These are phyloP conservation scores for Threskiornis aethiopicus DNA, from an alignment of 2,797 vertebrate species.

Conservation along the genomic window DNA sequence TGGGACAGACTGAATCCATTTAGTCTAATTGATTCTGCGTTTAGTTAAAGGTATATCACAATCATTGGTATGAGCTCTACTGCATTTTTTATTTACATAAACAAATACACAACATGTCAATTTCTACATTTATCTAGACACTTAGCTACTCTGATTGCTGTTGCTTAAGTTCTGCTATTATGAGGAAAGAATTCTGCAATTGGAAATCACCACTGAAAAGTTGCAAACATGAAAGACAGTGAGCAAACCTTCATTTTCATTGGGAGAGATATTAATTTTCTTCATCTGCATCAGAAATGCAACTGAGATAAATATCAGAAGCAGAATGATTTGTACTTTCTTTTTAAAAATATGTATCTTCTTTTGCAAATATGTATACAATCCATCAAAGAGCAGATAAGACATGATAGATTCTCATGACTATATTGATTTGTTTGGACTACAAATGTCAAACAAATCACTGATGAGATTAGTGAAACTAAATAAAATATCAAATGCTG, in stretches of 20 bases:
- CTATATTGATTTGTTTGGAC: neutral
- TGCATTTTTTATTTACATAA: neutral
- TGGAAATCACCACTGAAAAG: neutral
- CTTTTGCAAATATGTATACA: neutral
- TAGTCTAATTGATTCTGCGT: neutral
- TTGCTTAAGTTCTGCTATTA: neutral
- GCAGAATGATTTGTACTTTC: neutral
- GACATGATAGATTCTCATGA: neutral
- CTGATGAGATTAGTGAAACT: neutral
- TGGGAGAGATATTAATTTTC: neutral
- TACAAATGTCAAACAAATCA: neutral
- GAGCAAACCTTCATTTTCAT: neutral
- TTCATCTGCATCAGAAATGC: neutral
- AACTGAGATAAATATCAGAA: neutral
- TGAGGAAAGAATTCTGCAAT: neutral
- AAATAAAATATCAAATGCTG: neutral
- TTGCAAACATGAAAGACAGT: neutral
- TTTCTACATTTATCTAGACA: neutral
- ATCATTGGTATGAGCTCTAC: accelerated
- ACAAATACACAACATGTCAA: neutral
- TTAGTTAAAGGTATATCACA: neutral
- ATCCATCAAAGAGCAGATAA: neutral
- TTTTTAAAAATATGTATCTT: neutral
- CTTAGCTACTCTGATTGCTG: neutral
- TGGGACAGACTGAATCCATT: neutral